A percentile compares a stretch with the other conserved stretches of the same genome.
Conservation (phyloP, 2,113 vertebrate genomes). For the Daphoenositta chrysoptera region DNA sequence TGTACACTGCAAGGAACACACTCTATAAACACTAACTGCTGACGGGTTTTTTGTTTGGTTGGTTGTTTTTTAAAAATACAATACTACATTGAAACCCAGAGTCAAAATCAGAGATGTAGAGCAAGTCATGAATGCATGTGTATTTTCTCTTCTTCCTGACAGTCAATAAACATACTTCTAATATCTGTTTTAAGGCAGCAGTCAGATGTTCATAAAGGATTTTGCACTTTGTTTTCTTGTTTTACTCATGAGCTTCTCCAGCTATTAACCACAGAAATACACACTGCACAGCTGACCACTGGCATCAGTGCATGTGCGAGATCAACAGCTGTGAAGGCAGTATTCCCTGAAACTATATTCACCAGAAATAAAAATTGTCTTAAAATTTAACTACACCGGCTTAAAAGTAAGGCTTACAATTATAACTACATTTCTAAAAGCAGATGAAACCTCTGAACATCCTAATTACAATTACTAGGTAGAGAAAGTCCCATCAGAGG, state of each 20-base stretch:
- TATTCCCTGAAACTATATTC: background rate
- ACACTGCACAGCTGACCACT: background rate
- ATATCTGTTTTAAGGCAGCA: background rate
- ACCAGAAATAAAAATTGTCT: background rate
- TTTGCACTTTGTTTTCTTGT: background rate
- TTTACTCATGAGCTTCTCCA: conserved; percentile 21
- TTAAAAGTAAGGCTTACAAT: background rate
- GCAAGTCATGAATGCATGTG: background rate
- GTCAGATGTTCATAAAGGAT: background rate
- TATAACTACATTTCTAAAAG: background rate
- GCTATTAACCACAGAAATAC: conserved; percentile 27
- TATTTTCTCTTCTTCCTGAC: background rate
- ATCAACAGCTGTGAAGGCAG: conserved; percentile 20
- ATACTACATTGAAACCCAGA: background rate
- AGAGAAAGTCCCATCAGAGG: background rate
- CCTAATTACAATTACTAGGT: background rate
- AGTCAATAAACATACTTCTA: background rate
- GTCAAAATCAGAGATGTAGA: background rate
- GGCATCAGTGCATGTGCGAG: background rate
- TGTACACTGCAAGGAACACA: background rate
- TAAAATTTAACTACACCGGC: background rate
- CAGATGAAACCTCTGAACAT: background rate
- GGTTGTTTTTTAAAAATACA: background rate
- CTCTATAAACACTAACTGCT: background rate
- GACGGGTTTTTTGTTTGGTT: background rate